Evolutionary conservation across 2,888 invertebrate genomes (phyloP).

Genomic region (Allophyes oxyacanthae): DNA sequence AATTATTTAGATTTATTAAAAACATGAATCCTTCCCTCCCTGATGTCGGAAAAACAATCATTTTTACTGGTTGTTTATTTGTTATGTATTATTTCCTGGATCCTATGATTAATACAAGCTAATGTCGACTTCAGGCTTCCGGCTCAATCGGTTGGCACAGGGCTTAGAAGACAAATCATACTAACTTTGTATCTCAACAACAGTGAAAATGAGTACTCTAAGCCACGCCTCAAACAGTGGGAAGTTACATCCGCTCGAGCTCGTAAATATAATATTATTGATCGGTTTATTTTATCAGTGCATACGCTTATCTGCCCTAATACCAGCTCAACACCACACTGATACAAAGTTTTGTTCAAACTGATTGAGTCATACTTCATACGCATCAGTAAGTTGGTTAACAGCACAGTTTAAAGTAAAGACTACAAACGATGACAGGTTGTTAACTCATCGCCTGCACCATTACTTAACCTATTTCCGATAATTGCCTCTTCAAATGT

Average conservation of each 20-base stretch:
- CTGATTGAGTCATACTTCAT: conserved; percentile 21
- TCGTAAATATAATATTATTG: conserved; percentile 11
- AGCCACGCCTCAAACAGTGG: too few species aligned
- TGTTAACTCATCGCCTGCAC: conserved; percentile 28
- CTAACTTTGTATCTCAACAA: too few species aligned
- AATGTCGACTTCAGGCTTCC: too few species aligned
- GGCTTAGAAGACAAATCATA: too few species aligned
- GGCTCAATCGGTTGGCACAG: too few species aligned
- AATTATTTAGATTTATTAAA: neutral
- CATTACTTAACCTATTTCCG: conserved; percentile 42
- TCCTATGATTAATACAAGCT: too few species aligned
- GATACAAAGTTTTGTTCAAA: conserved; percentile 17
- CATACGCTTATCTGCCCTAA: conserved; percentile 28
- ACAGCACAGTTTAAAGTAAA: too few species aligned
- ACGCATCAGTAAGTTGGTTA: conserved; percentile 10
- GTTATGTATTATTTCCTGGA: too few species aligned
- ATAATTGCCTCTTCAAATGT: conserved; percentile 27
- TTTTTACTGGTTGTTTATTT: too few species aligned
- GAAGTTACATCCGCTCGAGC: neutral
- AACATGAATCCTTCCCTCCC: too few species aligned
- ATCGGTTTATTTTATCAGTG: conserved; percentile 27
- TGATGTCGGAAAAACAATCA: too few species aligned
- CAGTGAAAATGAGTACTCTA: too few species aligned
- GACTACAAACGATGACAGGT: conserved; percentile 26
- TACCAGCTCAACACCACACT: conserved; percentile 7